Evolutionary conservation across 2,797 vertebrate species (phyloP).

Genomic region (Steatocranus sp.): DNA sequence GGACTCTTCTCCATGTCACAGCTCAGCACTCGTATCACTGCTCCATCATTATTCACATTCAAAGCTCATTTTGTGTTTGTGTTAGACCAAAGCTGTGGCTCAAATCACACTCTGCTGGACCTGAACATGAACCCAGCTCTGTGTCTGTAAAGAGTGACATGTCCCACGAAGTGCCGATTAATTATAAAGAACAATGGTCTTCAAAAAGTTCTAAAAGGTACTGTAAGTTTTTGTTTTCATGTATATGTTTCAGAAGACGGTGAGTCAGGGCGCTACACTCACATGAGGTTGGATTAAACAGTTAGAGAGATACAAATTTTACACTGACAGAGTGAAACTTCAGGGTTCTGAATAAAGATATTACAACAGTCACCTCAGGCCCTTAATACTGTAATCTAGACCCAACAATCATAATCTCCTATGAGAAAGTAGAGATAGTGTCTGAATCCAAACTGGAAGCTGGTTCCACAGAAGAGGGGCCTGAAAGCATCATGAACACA

Average conservation of each 20-base stretch:
- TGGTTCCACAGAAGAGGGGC: not conserved
- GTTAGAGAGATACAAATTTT: not conserved
- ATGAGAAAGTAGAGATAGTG: not conserved
- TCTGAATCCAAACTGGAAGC: not conserved
- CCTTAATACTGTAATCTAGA: not conserved
- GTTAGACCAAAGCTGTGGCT: not conserved
- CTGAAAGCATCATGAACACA: not conserved
- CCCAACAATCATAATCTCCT: not conserved
- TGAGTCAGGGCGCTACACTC: not conserved
- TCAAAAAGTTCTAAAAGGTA: not conserved
- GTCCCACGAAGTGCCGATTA: fast-evolving
- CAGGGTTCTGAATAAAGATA: not conserved
- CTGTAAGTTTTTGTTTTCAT: not conserved
- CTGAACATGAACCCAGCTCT: not conserved
- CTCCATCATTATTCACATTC: not conserved
- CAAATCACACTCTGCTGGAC: not conserved
- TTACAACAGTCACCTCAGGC: not conserved
- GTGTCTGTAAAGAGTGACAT: not conserved
- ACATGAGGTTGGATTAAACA: not conserved
- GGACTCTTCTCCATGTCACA: not conserved
- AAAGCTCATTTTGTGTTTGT: not conserved
- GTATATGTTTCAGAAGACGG: not conserved
- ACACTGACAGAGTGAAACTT: not conserved
- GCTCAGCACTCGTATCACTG: not conserved
- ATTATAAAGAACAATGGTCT: not conserved